phyloP scores from a whole-genome alignment of 92 coral and sea anemone species.

The Zoanthus solanderi region DNA sequence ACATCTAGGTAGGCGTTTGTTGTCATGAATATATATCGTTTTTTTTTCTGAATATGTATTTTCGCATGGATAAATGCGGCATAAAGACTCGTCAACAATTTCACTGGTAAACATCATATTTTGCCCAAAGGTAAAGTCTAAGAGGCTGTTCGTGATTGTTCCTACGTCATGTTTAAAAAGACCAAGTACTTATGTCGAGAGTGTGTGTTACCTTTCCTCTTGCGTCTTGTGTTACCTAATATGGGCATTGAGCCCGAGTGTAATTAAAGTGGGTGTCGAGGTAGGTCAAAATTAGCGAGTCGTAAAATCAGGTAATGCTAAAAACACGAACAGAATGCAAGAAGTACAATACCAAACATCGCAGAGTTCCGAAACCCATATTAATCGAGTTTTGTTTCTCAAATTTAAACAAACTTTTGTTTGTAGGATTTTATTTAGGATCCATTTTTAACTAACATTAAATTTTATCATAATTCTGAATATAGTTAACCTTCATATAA shows the following conservation, averaged over 20 bases:
- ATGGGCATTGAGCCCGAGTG: neutral
- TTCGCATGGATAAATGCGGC: neutral
- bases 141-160: neutral
- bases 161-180: slow-evolving; percentile 22
- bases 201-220: slow-evolving; percentile 14
- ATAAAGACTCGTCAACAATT: neutral
- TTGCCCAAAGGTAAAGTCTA: slow-evolving; percentile 7
- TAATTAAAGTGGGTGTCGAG: neutral
- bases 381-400: neutral
- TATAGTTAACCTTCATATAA: neutral
- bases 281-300: neutral
- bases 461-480: neutral
- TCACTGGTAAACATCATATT: slow-evolving; percentile 18
- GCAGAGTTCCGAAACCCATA: slow-evolving; percentile 1
- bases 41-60: neutral
- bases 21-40: neutral
- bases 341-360: neutral
- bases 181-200: neutral
- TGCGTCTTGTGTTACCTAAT: slow-evolving; percentile 1
- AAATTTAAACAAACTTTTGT: neutral
- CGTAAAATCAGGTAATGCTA: slow-evolving; percentile 13
- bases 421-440: neutral
- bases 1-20: slow-evolving; percentile 5
- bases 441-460: neutral
- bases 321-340: slow-evolving; percentile 30